Evolutionary conservation across 2,113 vertebrate species (phyloP), one percentile per base, ranked within the genome.

Genomic region (Rhinogobius similis): DNA sequence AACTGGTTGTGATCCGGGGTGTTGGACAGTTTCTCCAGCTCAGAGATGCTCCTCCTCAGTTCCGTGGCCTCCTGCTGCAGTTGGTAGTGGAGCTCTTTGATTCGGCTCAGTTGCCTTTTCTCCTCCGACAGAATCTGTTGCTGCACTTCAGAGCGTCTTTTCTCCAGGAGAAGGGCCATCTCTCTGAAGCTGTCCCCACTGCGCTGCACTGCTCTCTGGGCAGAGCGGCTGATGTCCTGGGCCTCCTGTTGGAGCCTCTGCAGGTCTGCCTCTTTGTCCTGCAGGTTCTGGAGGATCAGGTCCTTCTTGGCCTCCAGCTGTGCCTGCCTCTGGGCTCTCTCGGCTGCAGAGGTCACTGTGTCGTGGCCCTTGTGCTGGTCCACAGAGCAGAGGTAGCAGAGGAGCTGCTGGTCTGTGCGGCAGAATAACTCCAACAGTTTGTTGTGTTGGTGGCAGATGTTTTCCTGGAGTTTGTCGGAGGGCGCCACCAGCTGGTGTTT

Each of bases 401-500:
- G 24, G 13, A 58, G 26, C 26, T 29, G 14, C 55, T 58, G 55
- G 55, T 58, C 55, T 18, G 5, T 29, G 13, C 26, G 24, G 26
- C 55, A 58, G 55, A 58, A 58, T 18, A 58, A 8, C 6, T 58
- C 26, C 55, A 16, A 29, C 55, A 58, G 13, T 29, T 58, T 29
- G 55, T 18, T 18, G 55, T 58, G 55, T 58, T 58, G 12, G 0
- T 8, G 14, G 55, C 55, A 58, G 26, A 58, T 29, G 55, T 58
- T 58, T 7, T 58, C 55, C 26, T 58, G 55, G 13, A 58, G 55
- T 18, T 18, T 58, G 26, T 58, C 14, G 26, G 55, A 58, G 4
- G 55, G 55, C 26, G 55, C 55, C 55, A 58, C 55, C 55, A 58
- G 55, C 55, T 58, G 55, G 55, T 58, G 55, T 29, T 10, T 58